Evolutionary conservation across 2,113 vertebrate genomes (phyloP).

Genomic region (Lamprotornis superbus): DNA sequence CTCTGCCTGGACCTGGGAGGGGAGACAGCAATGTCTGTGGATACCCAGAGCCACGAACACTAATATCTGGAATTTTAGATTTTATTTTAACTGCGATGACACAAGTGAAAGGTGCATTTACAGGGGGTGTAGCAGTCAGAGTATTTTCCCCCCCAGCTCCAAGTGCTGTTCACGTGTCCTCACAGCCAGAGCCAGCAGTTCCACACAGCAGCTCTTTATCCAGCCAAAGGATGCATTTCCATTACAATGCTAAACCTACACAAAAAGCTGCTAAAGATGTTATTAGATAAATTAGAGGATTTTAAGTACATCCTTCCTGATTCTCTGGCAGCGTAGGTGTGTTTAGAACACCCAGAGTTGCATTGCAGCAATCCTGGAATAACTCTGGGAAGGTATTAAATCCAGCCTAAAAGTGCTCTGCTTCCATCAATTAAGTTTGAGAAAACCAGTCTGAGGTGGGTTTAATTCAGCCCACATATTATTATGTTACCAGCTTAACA

Average conservation of each 20-base stretch:
- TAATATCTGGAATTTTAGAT: neutral
- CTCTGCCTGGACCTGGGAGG: neutral
- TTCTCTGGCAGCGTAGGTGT: constrained; percentile 64
- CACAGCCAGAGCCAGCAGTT: neutral
- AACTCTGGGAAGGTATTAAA: constrained; percentile 63
- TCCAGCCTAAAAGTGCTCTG: constrained; percentile 39
- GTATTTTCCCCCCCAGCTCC: neutral
- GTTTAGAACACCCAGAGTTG: constrained; percentile 67
- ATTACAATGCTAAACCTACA: constrained; percentile 73
- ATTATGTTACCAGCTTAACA: constrained; percentile 16
- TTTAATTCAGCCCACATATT: constrained; percentile 46
- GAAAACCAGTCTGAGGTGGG: constrained; percentile 44
- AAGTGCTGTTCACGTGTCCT: neutral
- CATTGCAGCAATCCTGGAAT: constrained; percentile 58
- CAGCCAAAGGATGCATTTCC: constrained; percentile 57
- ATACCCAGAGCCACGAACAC: neutral
- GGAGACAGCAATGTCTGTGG: accelerated
- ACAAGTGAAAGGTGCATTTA: neutral
- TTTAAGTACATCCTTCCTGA: constrained; percentile 76
- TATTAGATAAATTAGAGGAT: constrained; percentile 79
- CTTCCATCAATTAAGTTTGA: constrained; percentile 63
- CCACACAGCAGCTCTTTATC: constrained; percentile 36
- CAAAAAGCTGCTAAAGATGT: constrained; percentile 69
- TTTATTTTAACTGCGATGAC: neutral
- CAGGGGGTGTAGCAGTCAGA: neutral